These are phyloP conservation scores for Choristoneura fumiferana DNA, from an alignment of 1,140 invertebrate genomes.

Conservation along the genomic window DNA sequence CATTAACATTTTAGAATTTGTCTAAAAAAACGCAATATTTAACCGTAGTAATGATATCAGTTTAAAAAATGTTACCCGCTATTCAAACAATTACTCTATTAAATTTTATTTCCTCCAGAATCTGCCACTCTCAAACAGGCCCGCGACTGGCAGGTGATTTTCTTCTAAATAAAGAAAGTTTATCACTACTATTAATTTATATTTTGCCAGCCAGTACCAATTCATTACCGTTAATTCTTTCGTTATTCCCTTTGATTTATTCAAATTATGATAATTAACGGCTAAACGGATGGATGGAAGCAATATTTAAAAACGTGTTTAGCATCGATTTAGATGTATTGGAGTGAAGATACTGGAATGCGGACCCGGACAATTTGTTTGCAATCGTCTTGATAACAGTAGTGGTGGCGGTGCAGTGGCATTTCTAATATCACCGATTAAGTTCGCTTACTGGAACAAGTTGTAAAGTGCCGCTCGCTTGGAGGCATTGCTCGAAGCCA, in stretches of 20 bases:
- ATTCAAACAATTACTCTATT: conserved; percentile 8
- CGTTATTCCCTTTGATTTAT: conserved; percentile 18
- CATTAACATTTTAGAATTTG: too few relatives aligned
- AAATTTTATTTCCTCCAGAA: conserved; percentile 11
- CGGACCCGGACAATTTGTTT: conserved; percentile 6
- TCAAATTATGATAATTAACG: conserved; percentile 16
- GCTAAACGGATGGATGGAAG: conserved; percentile 17
- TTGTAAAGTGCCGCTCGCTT: too few relatives aligned
- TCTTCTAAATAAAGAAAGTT: conserved; percentile 3
- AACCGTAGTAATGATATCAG: neutral
- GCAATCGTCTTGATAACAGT: conserved; percentile 12
- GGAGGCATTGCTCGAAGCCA: too few relatives aligned
- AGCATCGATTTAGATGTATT: conserved; percentile 7
- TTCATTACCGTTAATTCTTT: conserved; percentile 13
- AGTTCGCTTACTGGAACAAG: neutral
- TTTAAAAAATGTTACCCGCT: conserved; percentile 1
- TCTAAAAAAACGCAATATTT: too few relatives aligned
- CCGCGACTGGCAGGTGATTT: neutral
- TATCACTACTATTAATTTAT: conserved; percentile 9
- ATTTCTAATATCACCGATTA: conserved; percentile 10
- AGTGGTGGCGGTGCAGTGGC: neutral
- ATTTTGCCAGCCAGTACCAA: neutral
- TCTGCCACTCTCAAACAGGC: neutral
- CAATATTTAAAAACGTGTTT: conserved; percentile 13
- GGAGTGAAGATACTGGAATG: conserved; percentile 7